These are phyloP conservation scores for Hippocampus kuda DNA, from an alignment of 2,797 vertebrate species.

Conservation along the genomic window DNA sequence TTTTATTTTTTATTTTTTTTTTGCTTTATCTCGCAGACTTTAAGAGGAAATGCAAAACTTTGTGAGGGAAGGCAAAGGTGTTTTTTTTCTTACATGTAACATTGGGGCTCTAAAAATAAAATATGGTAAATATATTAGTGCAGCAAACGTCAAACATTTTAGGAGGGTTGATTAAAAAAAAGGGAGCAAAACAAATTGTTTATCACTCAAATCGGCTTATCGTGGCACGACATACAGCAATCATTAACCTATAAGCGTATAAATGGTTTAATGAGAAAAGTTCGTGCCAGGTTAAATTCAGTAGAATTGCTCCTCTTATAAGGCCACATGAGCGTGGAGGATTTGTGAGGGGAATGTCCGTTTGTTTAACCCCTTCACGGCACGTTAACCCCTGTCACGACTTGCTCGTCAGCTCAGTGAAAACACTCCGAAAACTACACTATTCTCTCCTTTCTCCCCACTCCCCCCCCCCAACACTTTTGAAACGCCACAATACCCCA, in stretches of 20 bases:
- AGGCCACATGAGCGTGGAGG: conserved; percentile 44
- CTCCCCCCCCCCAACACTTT: not conserved
- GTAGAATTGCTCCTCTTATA: conserved; percentile 24
- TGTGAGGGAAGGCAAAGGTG: too few species aligned
- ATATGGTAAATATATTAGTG: not conserved
- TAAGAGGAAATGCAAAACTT: too few species aligned
- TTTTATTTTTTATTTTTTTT: too few species aligned
- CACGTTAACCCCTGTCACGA: conserved; percentile 72
- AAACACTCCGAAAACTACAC: conserved; percentile 26
- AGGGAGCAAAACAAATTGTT: not conserved
- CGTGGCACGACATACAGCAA: not conserved
- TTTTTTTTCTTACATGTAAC: too few species aligned
- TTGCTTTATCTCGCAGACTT: too few species aligned
- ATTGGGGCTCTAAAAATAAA: not conserved
- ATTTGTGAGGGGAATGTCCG: conserved; percentile 58
- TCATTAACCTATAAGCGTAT: not conserved
- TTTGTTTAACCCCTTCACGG: conserved; percentile 76
- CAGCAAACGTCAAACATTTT: not conserved
- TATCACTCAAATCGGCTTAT: not conserved
- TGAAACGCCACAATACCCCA: not conserved
- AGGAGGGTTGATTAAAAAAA: not conserved
- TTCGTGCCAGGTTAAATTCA: conserved; percentile 14
- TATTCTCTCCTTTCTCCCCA: too few species aligned
- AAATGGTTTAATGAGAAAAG: conserved; percentile 4
- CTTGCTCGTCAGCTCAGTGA: conserved; percentile 54